phyloP scores from a whole-genome alignment of 2,113 vertebrate species.

The Redunca redunca region DNA sequence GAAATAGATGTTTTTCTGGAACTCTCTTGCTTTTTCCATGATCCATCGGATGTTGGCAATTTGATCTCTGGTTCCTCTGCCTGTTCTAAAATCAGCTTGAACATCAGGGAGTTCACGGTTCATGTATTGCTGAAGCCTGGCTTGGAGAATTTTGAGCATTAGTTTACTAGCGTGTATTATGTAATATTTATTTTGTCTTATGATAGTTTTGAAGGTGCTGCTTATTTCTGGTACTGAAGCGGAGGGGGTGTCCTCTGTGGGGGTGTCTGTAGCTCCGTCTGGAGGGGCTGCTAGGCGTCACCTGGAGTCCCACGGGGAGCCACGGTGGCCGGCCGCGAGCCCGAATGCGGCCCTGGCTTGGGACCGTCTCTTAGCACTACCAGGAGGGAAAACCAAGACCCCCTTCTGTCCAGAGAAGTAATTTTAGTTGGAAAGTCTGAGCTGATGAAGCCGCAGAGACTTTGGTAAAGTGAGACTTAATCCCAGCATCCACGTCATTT shows the following conservation, averaged over 20 bases:
- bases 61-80: no score
- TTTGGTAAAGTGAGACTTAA: neutral
- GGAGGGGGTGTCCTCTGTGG: neutral
- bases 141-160: no score
- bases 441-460: neutral
- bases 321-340: rapidly evolving
- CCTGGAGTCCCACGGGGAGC: neutral
- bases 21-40: no score
- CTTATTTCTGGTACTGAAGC: neutral
- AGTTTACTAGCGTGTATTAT: no score
- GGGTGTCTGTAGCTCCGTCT: rapidly evolving
- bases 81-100: no score
- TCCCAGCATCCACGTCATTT: rapidly evolving
- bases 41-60: no score
- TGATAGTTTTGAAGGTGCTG: neutral
- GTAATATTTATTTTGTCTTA: neutral
- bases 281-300: neutral
- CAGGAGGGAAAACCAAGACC: neutral
- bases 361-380: neutral
- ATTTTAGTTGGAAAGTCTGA: neutral
- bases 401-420: neutral
- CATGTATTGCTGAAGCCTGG: no score
- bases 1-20: no score
- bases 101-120: no score
- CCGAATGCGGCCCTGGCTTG: rapidly evolving